Base-by-base conservation (phyloP, 2,797 vertebrate genomes). In the Ataeniobius toweri region DNA sequence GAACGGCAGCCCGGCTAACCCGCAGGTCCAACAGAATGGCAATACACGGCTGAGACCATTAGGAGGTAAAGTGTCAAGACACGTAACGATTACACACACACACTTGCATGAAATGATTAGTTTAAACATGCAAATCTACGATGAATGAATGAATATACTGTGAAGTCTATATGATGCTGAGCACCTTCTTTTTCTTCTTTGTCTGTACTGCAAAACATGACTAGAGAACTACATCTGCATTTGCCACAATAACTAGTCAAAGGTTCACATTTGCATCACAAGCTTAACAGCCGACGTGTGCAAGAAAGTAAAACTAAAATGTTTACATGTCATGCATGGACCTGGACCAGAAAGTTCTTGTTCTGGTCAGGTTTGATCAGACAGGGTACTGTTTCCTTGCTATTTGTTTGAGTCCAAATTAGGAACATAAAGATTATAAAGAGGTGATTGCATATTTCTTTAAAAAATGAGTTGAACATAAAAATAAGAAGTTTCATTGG, bases 1-100 rank as follows among this genome's bases (percentile, higher is more conserved):
- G 94, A 98, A 98, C 65, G 97, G 97, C 82, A 97, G 96, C 91
- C 97, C 96, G 31, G 95, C 96, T 73, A 96, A 96, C 83, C 94
- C 96, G 28, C 95, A 94, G 39, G 91, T 82, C 88, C 95, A 96
- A 85, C 94, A 95, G 87, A 97, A 97, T 79, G 96, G 96, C 80
- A 90, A 96, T 80, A 92, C 94, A 0, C 89, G 95, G 58, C 93
- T 93, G 91, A 96, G 96, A 90, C 94, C 96, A 12, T 91, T 97
- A 51, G 96, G 97, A 96, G 97, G 98, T 98, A 95, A 91, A 93
- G 16, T 2, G 0, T 22, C 0, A 18, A 41, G 39, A 20, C 20
- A 53, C 16, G 44, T 46, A 63, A 39, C 2, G 31, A 41, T 39
- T 9, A 70, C 59, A 26, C 2, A 71, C 39, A 53, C 6, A 28